Evolutionary conservation across 2,888 invertebrate genomes (phyloP).

Genomic region (Cataglyphis rosenhaueri): DNA sequence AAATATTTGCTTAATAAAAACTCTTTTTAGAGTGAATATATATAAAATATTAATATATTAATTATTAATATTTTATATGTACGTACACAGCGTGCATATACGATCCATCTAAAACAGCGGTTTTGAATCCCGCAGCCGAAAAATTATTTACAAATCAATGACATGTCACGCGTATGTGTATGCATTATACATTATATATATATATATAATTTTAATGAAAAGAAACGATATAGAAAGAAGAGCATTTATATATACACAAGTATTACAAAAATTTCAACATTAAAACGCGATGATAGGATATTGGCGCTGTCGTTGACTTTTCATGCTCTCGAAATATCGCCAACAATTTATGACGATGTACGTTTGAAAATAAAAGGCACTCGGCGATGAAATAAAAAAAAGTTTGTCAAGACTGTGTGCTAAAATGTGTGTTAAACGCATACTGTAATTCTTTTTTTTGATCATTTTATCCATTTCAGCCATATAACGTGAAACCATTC

Average conservation of each 20-base stretch:
- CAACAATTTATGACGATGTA: slow-evolving; percentile 16
- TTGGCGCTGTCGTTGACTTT: neutral
- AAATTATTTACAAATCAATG: neutral
- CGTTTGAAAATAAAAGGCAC: slow-evolving; percentile 8
- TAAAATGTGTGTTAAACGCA: slow-evolving; percentile 51
- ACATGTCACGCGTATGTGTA: neutral
- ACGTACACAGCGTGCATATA: neutral
- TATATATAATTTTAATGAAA: neutral
- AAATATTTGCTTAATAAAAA: neutral
- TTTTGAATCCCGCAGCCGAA: neutral
- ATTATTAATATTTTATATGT: slow-evolving; percentile 3
- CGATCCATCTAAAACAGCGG: neutral
- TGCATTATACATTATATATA: neutral
- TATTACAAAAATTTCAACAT: neutral
- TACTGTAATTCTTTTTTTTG: slow-evolving; percentile 43
- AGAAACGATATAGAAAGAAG: neutral
- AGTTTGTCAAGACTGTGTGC: slow-evolving; percentile 65
- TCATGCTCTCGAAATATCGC: slow-evolving; percentile 2
- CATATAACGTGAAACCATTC: slow-evolving; percentile 26
- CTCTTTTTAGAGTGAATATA: neutral
- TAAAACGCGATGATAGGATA: slow-evolving; percentile 1
- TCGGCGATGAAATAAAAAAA: neutral
- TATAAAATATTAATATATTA: neutral
- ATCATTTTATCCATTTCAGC: slow-evolving; percentile 54
- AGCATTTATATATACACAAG: slow-evolving; percentile 12